Conservation (phyloP, 2,797 vertebrate species). For the Sphenopsis melanotis region DNA sequence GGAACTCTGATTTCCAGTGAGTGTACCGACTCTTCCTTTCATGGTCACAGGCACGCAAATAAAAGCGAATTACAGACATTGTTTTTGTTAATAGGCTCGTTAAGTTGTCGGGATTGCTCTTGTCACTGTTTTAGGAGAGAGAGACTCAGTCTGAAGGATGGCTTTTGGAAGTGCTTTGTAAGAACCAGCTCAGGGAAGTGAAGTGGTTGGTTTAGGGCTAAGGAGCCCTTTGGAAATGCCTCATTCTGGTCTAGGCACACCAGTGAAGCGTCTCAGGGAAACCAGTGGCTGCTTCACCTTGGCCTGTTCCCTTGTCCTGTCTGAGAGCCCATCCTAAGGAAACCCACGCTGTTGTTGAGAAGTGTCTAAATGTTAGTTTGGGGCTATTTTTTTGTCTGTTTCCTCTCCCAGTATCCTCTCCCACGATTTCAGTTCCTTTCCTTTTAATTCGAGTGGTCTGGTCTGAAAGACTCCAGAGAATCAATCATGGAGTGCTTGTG, state of each 20-base stretch:
- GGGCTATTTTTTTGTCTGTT: accelerated
- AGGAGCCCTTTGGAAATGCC: not conserved
- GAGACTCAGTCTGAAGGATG: not conserved
- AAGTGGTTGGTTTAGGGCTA: not conserved
- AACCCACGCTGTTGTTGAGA: not conserved
- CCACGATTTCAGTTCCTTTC: accelerated
- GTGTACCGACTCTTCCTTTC: not conserved
- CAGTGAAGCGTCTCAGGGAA: not conserved
- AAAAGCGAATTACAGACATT: not conserved
- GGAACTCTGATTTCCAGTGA: not conserved
- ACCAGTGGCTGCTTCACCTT: not conserved
- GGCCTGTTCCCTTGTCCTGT: too few species aligned
- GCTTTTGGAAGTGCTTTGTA: not conserved
- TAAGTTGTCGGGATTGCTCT: not conserved
- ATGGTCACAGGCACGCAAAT: not conserved
- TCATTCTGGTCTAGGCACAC: not conserved
- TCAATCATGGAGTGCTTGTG: not conserved
- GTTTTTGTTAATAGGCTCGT: not conserved
- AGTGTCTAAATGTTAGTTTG: not conserved
- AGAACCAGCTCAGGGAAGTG: not conserved
- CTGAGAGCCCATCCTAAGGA: not conserved
- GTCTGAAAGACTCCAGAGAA: not conserved
- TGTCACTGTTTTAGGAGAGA: not conserved
- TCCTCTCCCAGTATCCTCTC: not conserved
- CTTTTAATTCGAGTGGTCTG: not conserved